A percentile compares a stretch with the other conserved stretches of the same genome.
These are phyloP conservation scores for Nothobranchius furzeri DNA, from an alignment of 2,113 vertebrate species.

Conservation along the genomic window DNA sequence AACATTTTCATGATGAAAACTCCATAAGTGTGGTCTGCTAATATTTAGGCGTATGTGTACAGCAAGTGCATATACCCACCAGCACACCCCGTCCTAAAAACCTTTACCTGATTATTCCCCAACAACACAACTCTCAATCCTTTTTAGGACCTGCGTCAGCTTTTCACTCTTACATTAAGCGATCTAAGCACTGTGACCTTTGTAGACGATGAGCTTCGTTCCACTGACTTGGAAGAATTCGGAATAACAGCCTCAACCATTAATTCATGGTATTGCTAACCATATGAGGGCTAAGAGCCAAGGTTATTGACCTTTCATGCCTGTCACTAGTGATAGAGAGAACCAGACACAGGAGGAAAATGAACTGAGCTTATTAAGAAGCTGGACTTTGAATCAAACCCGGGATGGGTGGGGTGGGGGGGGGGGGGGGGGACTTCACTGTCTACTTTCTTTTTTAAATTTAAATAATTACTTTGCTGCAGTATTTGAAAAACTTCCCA, in stretches of 20 bases:
- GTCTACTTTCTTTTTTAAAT: conserved; percentile 32
- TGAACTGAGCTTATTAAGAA: conserved; percentile 74
- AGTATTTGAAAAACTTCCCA: conserved; percentile 41
- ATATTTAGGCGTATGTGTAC: neutral
- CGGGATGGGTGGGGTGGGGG: neutral
- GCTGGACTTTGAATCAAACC: conserved; percentile 56
- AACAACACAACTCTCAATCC: conserved; percentile 44
- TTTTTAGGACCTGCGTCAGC: conserved; percentile 43
- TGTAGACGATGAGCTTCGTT: conserved; percentile 72
- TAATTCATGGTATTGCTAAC: conserved; percentile 76
- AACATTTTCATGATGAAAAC: conserved; percentile 11
- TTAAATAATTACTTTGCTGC: conserved; percentile 35
- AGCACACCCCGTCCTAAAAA: neutral
- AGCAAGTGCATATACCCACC: neutral
- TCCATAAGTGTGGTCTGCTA: neutral
- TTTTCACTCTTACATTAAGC: conserved; percentile 65
- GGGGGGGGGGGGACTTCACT: conserved; percentile 34
- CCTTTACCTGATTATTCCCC: conserved; percentile 18
- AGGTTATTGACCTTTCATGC: conserved; percentile 81
- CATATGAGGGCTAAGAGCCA: conserved; percentile 75
- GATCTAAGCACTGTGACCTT: conserved; percentile 75
- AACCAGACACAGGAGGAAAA: conserved; percentile 40
- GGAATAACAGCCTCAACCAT: conserved; percentile 67
- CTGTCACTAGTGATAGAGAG: conserved; percentile 75
- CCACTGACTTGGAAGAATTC: conserved; percentile 68